Evolutionary conservation across 2,797 vertebrate species (phyloP).

Genomic region (Brachyrhaphis roseni): DNA sequence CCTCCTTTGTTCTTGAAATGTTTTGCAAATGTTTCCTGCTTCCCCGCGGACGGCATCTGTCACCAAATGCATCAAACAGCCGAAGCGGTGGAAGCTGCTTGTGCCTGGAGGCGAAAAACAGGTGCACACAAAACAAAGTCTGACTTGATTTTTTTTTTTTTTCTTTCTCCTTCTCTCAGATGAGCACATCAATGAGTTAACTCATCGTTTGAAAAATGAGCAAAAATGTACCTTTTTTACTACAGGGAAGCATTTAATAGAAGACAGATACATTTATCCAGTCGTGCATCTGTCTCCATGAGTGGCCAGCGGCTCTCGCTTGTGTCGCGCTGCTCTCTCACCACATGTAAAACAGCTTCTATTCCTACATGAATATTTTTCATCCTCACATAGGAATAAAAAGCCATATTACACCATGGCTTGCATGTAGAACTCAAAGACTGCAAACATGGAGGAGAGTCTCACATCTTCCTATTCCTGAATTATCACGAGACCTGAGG

Average conservation of each 20-base stretch:
- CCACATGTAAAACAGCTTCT: conserved; percentile 99
- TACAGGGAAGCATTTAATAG: conserved; percentile 50
- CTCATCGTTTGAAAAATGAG: conserved; percentile 55
- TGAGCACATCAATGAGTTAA: conserved; percentile 53
- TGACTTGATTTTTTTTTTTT: conserved; percentile 40
- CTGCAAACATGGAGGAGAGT: conserved; percentile 4
- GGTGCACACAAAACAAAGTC: conserved; percentile 67
- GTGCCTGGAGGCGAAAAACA: conserved; percentile 69
- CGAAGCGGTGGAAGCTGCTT: conserved; percentile 49
- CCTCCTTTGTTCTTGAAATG: conserved; percentile 64
- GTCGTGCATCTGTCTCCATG: conserved; percentile 35
- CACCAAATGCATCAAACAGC: conserved; percentile 65
- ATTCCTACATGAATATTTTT: conserved; percentile 97
- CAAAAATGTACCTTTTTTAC: conserved; percentile 57
- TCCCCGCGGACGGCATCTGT: conserved; percentile 67
- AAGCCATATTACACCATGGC: conserved; percentile 99
- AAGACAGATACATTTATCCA: conserved; percentile 60
- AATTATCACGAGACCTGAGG: conserved; percentile 45
- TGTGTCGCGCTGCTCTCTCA: conserved; percentile 84
- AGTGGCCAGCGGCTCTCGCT: conserved; percentile 25
- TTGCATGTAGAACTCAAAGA: conserved; percentile 41
- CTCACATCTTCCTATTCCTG: conserved; percentile 12
- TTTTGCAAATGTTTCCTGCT: conserved; percentile 62
- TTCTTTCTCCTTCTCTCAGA: conserved; percentile 29
- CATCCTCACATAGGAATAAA: conserved; percentile 99